Evolutionary conservation across 2,113 vertebrate species (phyloP), one percentile per base, ranked within the genome.

Genomic region (Nanorana parkeri): DNA sequence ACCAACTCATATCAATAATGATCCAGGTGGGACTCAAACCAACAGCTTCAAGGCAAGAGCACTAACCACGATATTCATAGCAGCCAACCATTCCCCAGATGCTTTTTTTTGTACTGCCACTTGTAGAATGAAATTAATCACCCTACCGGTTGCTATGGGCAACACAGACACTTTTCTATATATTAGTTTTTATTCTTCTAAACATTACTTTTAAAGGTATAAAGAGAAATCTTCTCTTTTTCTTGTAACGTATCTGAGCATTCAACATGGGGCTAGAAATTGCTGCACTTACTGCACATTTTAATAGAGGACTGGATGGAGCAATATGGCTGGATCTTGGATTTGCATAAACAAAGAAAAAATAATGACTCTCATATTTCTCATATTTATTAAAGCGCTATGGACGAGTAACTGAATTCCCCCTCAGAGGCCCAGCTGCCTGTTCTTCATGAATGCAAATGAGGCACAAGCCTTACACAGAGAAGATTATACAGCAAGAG

Each of bases 381-480:
- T 80, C 67, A 80, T 80, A 80, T 80, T 80, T 80, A 80, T 71
- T 80, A 80, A 80, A 80, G 67, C 36, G 78, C 56, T 71, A 71
- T 80, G 78, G 78, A 68, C 78, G 78, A 80, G 78, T 80, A 80
- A 80, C 78, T 80, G 78, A 80, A 80, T 69, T 80, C 55, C 58
- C 67, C 78, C 78, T 80, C 19, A 26, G 78, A 80, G 67, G 78
- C 67, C 67, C 36, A 21, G 21, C 78, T 41, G 67, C 55, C 36
- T 71, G 21, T 68, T 32, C 32, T 63, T 80, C 56, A 71, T 69
- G 78, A 67, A 80, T 80, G 67, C 78, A 80, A 80, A 80, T 80
- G 28, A 80, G 67, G 24, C 51, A 23, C 78, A 23, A 32, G 64
- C 17, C 24, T 67, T 56, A 51, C 64, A 21, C 23, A 47, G 66